Percentiles rank a stretch among this genome's conserved stretches.
These are phyloP conservation scores for Ochotona curzoniae DNA, from an alignment of 2,113 vertebrate genomes.

Conservation along the genomic window DNA sequence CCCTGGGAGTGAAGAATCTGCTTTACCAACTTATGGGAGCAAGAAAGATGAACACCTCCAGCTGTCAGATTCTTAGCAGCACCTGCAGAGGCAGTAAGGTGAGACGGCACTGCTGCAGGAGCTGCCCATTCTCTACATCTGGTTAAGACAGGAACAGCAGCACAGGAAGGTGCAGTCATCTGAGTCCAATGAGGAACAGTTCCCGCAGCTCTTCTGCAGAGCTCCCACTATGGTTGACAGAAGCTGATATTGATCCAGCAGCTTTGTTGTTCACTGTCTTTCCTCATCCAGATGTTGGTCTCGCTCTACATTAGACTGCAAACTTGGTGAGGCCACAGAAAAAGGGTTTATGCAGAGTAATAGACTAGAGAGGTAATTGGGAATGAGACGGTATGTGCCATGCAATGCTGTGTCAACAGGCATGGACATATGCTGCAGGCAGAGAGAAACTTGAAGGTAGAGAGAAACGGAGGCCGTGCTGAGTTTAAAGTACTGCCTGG, in stretches of 20 bases:
- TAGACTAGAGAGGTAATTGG: not conserved
- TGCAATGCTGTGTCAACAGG: no score
- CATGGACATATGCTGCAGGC: not conserved
- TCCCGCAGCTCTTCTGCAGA: not conserved
- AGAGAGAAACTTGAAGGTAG: not conserved
- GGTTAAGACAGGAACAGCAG: not conserved
- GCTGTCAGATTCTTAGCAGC: not conserved
- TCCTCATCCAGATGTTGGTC: not conserved
- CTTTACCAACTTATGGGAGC: not conserved
- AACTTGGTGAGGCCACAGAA: not conserved
- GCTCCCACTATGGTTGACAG: not conserved
- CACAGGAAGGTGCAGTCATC: not conserved
- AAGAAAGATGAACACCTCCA: not conserved
- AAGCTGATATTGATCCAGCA: accelerated
- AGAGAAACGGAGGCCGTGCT: not conserved
- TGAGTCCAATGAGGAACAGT: not conserved
- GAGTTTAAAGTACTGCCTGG: no score
- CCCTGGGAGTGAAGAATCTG: not conserved
- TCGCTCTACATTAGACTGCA: not conserved
- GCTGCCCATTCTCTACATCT: not conserved
- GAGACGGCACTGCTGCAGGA: not conserved
- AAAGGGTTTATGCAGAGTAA: not conserved
- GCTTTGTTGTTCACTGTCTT: not conserved
- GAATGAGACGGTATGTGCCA: accelerated
- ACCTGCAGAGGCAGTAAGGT: not conserved